These are phyloP conservation scores for Geotrypetes seraphini DNA, from an alignment of 2,797 vertebrate species.

Conservation along the genomic window DNA sequence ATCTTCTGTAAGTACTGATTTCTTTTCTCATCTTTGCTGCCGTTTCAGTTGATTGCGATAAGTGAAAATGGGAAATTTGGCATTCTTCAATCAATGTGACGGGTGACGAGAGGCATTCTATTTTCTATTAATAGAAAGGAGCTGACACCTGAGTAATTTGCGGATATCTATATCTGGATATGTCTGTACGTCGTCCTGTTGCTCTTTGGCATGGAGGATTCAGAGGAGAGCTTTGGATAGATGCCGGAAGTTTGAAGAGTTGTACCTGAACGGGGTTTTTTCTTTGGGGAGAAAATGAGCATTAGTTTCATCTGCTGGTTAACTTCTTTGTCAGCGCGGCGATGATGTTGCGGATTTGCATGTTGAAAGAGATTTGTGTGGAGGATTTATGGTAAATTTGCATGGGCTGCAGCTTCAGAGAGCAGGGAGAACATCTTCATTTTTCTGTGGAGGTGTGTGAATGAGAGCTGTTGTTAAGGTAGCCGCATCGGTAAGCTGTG, in stretches of 20 bases:
- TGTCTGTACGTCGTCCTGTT: too few relatives aligned
- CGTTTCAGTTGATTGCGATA: neutral
- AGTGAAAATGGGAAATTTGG: too few relatives aligned
- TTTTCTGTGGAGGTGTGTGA: conserved; percentile 22
- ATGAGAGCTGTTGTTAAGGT: conserved; percentile 12
- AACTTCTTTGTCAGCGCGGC: conserved; percentile 39
- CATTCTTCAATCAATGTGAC: too few relatives aligned
- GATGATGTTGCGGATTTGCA: conserved; percentile 49
- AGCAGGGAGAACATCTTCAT: conserved; percentile 29
- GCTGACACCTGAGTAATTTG: too few relatives aligned
- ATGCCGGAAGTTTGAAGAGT: conserved; percentile 29
- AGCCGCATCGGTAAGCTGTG: conserved; percentile 18
- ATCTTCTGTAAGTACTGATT: conserved; percentile 80
- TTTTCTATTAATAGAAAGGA: too few relatives aligned
- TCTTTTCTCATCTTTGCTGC: neutral
- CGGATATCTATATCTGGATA: too few relatives aligned
- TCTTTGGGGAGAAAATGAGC: conserved; percentile 32
- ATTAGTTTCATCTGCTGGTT: conserved; percentile 40
- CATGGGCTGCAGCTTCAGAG: conserved; percentile 26
- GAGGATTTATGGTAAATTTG: conserved; percentile 37
- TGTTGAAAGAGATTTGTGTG: conserved; percentile 34
- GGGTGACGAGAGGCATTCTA: too few relatives aligned
- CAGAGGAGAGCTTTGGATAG: conserved; percentile 27
- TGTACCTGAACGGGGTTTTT: conserved; percentile 36
- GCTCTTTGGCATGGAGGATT: conserved; percentile 12